These are phyloP conservation scores for Cyrtorhinus lividipennis DNA, from an alignment of 1,140 invertebrate species.

Conservation along the genomic window DNA sequence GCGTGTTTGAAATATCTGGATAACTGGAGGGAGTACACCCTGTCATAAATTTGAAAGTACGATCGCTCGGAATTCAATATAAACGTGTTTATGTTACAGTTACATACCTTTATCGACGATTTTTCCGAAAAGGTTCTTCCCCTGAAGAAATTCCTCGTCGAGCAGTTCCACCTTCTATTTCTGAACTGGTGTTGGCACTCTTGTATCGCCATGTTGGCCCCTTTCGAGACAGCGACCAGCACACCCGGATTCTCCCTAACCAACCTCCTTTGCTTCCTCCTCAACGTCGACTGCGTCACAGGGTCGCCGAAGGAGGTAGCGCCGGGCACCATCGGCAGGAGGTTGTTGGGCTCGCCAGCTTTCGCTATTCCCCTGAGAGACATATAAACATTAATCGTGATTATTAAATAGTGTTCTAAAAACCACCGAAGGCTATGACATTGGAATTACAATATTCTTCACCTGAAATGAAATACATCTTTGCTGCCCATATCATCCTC, in stretches of 20 bases:
- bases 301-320: slow-evolving; percentile 50
- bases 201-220: slow-evolving; percentile 47
- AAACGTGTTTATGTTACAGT: too few species aligned
- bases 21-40: too few species aligned
- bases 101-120: slow-evolving; percentile 77
- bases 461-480: not conserved
- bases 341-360: slow-evolving; percentile 76
- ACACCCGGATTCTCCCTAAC: slow-evolving; percentile 79
- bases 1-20: too few species aligned
- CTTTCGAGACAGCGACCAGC: slow-evolving; percentile 50
- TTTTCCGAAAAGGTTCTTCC: slow-evolving; percentile 82
- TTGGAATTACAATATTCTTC: not conserved
- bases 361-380: slow-evolving; percentile 72
- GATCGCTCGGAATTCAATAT: too few species aligned
- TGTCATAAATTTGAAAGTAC: too few species aligned
- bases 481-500: too few species aligned
- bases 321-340: slow-evolving; percentile 59
- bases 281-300: slow-evolving; percentile 54
- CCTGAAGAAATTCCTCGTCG: slow-evolving; percentile 72
- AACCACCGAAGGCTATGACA: slow-evolving; percentile 1
- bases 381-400: slow-evolving; percentile 1
- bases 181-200: slow-evolving; percentile 75
- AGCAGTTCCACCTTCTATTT: slow-evolving; percentile 76
- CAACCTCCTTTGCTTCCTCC: slow-evolving; percentile 66
- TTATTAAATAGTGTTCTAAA: slow-evolving; percentile 4